These are phyloP conservation scores for Xenentodon cancila DNA, from an alignment of 2,797 vertebrate genomes.

Conservation along the genomic window DNA sequence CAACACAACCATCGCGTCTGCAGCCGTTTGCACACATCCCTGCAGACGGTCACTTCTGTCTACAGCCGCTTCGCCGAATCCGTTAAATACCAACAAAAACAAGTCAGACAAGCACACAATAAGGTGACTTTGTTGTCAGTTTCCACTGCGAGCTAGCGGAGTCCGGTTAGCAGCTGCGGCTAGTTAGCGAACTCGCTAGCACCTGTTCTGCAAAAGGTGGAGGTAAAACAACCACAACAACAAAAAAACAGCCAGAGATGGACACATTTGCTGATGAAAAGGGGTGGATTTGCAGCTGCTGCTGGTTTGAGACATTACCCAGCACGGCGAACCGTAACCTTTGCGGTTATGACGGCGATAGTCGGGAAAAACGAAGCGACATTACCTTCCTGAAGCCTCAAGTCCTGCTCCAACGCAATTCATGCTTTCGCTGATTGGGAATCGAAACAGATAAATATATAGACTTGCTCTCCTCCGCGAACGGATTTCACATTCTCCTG, in stretches of 20 bases:
- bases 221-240: conserved; percentile 6
- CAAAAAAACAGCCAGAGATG: conserved; percentile 13
- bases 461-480: conserved; percentile 22
- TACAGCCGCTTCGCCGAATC: conserved; percentile 25
- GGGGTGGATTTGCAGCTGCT: conserved; percentile 37
- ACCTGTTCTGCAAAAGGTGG: conserved; percentile 35
- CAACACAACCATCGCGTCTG: too few species aligned
- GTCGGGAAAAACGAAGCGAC: background rate
- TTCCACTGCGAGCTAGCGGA: background rate
- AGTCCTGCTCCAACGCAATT: conserved; percentile 57
- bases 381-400: conserved; percentile 77
- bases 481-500: conserved; percentile 63
- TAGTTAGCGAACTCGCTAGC: conserved; percentile 23
- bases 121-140: conserved; percentile 7
- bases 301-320: conserved; percentile 26
- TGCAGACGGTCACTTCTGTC: background rate
- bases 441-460: too few species aligned
- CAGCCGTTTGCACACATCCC: too few species aligned
- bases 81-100: conserved; percentile 9
- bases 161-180: conserved; percentile 20
- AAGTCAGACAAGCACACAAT: background rate
- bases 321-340: background rate
- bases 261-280: conserved; percentile 16
- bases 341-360: background rate
- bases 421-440: conserved; percentile 66